Base-by-base conservation (phyloP, 2,113 vertebrate species). In the Gymnorhina tibicen region DNA sequence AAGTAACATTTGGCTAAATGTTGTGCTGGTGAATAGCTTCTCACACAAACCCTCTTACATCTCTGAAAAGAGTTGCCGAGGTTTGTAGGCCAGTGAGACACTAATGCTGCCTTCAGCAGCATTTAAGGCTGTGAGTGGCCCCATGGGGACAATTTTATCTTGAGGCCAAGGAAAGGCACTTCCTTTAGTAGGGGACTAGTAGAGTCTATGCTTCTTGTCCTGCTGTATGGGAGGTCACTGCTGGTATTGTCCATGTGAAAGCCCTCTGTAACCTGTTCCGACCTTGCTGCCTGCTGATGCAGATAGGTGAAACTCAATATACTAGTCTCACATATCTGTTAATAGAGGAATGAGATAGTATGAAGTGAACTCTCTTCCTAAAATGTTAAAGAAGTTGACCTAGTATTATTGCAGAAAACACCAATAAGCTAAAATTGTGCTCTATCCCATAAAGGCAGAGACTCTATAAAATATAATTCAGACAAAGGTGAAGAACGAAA, bases 181-280 rank as follows among this genome's bases (percentile, higher is more conserved):
- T 41, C n/a, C n/a, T n/a, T n/a, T n/a, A n/a, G 12, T 16, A 16
- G 11, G 15, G 11, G 7, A 2, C 2, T 21, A 3, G 8, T 19
- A 44, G 60, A 35, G 3, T 22, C 27, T 60, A 16, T 41, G 11
- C 16, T 44, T 44, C 37, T 49, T 39, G 7, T 62, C 67, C 27
- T 58, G 55, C 19, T 39, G 0, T 33, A 20, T 7, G 22, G 16
- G 24, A 67, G 17, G 8, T 35, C 6, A 5, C 19, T 44, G 42
- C 6, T 4, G 3, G 16, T 35, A 8, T 37, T 35, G 5, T 47
- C 30, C 11, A 2, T 5, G 42, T 81, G 33, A 58, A 59, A 87
- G 10, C 6, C 39, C 20, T 44, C 33, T 77, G 10, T 46, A 63
- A 47, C 32, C 13, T 79, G 10, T 33, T 80, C 66, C 53, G 35